These are phyloP conservation scores for Noctua janthina DNA, from an alignment of 2,888 invertebrate species.

Conservation along the genomic window DNA sequence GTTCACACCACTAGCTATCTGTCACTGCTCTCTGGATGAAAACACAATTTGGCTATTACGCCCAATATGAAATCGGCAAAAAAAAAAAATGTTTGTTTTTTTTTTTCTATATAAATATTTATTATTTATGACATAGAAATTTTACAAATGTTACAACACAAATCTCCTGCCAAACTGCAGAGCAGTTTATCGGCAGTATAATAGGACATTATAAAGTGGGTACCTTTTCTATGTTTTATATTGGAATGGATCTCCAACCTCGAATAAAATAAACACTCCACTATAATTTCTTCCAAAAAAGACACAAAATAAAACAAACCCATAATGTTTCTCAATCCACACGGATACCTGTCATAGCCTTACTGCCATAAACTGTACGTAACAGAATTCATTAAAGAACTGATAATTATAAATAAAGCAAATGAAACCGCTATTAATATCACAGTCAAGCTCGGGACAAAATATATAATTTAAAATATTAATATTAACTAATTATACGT, in stretches of 20 bases:
- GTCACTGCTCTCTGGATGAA: background rate
- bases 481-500: constrained; percentile 90
- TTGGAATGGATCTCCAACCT: constrained; percentile 17
- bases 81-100: background rate
- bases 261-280: constrained; percentile 26
- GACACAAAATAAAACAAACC: constrained; percentile 22
- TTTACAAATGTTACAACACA: background rate
- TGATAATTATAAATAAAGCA: constrained; percentile 72
- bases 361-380: constrained; percentile 45
- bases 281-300: constrained; percentile 19
- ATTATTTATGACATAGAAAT: background rate
- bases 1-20: too few relatives aligned
- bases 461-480: constrained; percentile 89
- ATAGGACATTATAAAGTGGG: background rate
- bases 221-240: background rate
- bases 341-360: constrained; percentile 36
- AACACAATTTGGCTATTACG: background rate
- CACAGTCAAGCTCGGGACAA: constrained; percentile 73
- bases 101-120: background rate
- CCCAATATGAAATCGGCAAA: background rate
- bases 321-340: constrained; percentile 55
- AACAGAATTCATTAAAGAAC: constrained; percentile 70
- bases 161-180: background rate
- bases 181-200: background rate
- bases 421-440: constrained; percentile 75